phyloP scores from a whole-genome alignment of 2,888 invertebrate genomes.

The Alviniconcha strummeri region DNA sequence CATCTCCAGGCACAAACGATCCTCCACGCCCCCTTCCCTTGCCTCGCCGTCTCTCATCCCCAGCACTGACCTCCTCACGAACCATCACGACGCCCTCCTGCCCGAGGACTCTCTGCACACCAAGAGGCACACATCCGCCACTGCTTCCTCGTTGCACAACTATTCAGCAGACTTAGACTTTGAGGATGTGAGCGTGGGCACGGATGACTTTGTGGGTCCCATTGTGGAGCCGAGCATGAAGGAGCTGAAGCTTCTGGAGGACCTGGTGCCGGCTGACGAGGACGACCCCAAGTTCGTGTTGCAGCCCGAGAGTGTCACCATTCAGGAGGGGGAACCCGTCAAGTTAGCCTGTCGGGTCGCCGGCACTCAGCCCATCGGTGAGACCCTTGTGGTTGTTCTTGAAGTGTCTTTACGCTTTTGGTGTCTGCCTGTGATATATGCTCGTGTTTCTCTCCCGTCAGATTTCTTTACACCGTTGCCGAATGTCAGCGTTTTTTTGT shows the following conservation, averaged over 20 bases:
- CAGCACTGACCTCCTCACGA: background rate
- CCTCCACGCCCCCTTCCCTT: conserved; percentile 11
- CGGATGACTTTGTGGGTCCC: conserved; percentile 36
- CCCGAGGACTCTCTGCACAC: background rate
- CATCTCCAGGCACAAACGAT: conserved; percentile 39
- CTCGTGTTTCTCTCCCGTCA: no score
- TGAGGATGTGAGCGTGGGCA: conserved; percentile 28
- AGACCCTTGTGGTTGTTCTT: background rate
- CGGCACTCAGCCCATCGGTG: conserved; percentile 67
- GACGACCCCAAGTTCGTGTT: conserved; percentile 68
- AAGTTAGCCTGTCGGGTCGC: conserved; percentile 62
- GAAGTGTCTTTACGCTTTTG: conserved; percentile 14
- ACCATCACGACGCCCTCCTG: background rate
- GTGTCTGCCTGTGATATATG: background rate
- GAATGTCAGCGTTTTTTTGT: background rate
- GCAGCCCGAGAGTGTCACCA: conserved; percentile 59
- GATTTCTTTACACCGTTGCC: no score
- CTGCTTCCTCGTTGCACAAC: background rate
- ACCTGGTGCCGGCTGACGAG: conserved; percentile 57
- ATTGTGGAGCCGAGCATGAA: conserved; percentile 40
- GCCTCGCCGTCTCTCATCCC: conserved; percentile 13
- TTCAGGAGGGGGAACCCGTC: conserved; percentile 66
- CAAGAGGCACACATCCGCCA: background rate
- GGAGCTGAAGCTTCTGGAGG: conserved; percentile 53
- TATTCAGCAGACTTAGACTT: conserved; percentile 46